Evolutionary conservation across 1,140 invertebrate species (phyloP).

Genomic region (Anagrus nilaparvatae): DNA sequence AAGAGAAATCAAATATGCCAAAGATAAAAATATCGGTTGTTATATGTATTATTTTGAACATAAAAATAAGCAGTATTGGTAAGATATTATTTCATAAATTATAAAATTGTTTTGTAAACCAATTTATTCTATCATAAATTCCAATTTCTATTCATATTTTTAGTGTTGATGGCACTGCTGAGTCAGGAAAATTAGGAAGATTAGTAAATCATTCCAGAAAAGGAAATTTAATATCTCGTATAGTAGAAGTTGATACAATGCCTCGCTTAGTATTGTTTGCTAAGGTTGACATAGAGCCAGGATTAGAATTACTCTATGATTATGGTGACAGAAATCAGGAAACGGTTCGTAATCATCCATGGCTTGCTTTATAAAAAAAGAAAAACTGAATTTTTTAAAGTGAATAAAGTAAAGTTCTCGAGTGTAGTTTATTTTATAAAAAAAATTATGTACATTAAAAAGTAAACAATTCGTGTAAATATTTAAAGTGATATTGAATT

Average conservation of each 20-base stretch:
- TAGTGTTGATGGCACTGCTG: slow-evolving; percentile 92
- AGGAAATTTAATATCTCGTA: slow-evolving; percentile 83
- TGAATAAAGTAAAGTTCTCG: no score
- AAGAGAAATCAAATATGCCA: slow-evolving; percentile 74
- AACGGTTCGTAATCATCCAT: slow-evolving; percentile 83
- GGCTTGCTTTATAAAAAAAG: slow-evolving; percentile 68
- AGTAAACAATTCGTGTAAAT: no score
- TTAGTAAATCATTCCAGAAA: slow-evolving; percentile 92
- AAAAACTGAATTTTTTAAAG: background rate
- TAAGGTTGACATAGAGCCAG: slow-evolving; percentile 71
- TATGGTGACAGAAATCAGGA: slow-evolving; percentile 92
- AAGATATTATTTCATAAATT: slow-evolving; percentile 31
- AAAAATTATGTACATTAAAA: no score
- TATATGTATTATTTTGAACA: slow-evolving; percentile 99
- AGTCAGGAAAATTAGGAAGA: slow-evolving; percentile 78
- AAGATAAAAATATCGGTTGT: slow-evolving; percentile 82
- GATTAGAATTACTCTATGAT: slow-evolving; percentile 93
- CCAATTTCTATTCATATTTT: slow-evolving; percentile 26
- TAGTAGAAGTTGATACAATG: slow-evolving; percentile 62
- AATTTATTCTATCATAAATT: background rate
- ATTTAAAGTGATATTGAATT: no score
- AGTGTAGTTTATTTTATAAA: no score
- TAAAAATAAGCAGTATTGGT: slow-evolving; percentile 87
- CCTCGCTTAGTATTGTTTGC: slow-evolving; percentile 87
- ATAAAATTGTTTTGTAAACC: background rate